A percentile compares a stretch with the other conserved stretches of the same genome.
Evolutionary conservation across 2,797 vertebrate species (phyloP).

Genomic region (Thripadectes ignobilis): DNA sequence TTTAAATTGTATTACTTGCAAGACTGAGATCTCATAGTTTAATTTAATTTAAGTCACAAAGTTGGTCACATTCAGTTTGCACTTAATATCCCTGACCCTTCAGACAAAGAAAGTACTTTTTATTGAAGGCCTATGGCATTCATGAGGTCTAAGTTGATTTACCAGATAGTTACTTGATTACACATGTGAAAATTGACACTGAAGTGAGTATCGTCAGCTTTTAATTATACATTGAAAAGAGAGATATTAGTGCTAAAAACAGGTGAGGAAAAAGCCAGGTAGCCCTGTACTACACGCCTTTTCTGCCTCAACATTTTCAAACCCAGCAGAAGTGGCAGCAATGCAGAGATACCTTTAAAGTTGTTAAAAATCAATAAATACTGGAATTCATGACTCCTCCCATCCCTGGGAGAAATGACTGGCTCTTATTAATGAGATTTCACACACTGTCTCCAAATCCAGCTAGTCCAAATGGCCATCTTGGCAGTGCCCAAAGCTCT

Average conservation of each 20-base stretch:
- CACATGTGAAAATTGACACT: background rate
- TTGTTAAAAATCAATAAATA: background rate
- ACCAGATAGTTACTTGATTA: background rate
- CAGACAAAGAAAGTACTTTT: background rate
- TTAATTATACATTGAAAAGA: background rate
- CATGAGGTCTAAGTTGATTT: background rate
- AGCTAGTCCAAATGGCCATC: background rate
- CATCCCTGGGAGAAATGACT: background rate
- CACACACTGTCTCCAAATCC: background rate
- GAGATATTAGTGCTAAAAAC: background rate
- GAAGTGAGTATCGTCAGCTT: background rate
- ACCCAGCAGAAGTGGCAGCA: background rate
- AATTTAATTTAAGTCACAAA: background rate
- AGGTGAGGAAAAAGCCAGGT: background rate
- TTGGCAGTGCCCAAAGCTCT: background rate
- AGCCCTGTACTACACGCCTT: background rate
- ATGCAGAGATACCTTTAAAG: background rate
- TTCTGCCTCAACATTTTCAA: background rate
- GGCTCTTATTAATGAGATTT: background rate
- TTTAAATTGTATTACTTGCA: background rate
- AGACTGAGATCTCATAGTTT: background rate
- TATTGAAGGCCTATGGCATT: background rate
- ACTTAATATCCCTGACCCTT: background rate
- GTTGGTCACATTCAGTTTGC: background rate
- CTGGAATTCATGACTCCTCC: background rate